Conservation (phyloP, 2,113 vertebrate genomes). For the Forbesichthys papilliferus region DNA sequence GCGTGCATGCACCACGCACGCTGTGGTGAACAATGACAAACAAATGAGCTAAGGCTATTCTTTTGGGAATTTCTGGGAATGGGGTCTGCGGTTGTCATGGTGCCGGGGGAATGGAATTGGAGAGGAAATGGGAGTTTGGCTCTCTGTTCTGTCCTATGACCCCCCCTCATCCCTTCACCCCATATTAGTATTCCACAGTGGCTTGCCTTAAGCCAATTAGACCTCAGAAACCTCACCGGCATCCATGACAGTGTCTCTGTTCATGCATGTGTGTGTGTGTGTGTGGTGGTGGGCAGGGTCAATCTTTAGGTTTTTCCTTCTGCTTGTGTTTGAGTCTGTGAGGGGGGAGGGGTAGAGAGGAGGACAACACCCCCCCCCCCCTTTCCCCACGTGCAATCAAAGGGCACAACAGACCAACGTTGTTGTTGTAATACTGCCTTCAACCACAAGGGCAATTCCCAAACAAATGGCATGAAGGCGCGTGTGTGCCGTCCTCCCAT, state of each 20-base stretch:
- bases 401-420: background rate
- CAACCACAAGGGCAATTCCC: background rate
- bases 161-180: constrained; percentile 12
- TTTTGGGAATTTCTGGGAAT: constrained; percentile 27
- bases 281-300: constrained; percentile 7
- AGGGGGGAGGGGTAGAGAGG: background rate
- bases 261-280: background rate
- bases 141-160: constrained; percentile 5
- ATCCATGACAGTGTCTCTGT: constrained; percentile 15
- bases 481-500: background rate
- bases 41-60: constrained; percentile 43
- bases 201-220: constrained; percentile 38
- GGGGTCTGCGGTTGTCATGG: constrained; percentile 56
- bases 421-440: background rate
- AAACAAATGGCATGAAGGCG: no score
- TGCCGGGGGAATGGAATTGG: constrained; percentile 19
- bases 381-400: background rate
- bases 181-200: constrained; percentile 52
- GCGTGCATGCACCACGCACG: fast-evolving
- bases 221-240: constrained; percentile 21
- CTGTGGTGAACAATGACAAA: constrained; percentile 26
- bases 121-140: constrained; percentile 33
- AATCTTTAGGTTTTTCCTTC: background rate
- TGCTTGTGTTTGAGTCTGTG: background rate
- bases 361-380: background rate